Evolutionary conservation across 2,888 invertebrate genomes (phyloP).

Genomic region (Volucella bombylans): DNA sequence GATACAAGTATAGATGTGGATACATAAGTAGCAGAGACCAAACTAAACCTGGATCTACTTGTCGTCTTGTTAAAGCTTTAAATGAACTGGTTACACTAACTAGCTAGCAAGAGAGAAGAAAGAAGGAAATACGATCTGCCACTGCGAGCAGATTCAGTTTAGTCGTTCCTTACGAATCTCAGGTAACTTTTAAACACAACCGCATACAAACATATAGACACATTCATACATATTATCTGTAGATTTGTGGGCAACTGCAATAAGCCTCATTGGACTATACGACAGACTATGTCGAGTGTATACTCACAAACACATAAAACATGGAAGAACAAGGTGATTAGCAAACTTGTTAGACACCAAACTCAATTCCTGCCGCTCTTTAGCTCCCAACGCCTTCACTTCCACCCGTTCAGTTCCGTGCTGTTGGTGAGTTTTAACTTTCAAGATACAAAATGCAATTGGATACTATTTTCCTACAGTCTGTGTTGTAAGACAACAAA

Average conservation of each 20-base stretch:
- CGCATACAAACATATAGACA: background rate
- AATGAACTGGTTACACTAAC: slow-evolving; percentile 72
- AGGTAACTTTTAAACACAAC: slow-evolving; percentile 9
- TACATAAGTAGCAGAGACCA: slow-evolving; percentile 20
- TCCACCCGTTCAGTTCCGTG: slow-evolving; percentile 66
- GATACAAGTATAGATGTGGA: slow-evolving; percentile 7
- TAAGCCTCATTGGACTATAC: slow-evolving; percentile 25
- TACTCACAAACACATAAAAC: slow-evolving; percentile 53
- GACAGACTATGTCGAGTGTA: slow-evolving; percentile 13
- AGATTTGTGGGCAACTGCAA: slow-evolving; percentile 8
- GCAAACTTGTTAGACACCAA: slow-evolving; percentile 74
- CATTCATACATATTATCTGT: slow-evolving; percentile 8
- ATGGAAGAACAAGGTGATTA: slow-evolving; percentile 68
- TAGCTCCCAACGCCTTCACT: slow-evolving; percentile 62
- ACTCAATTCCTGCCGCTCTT: slow-evolving; percentile 61
- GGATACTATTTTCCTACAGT: slow-evolving; percentile 42
- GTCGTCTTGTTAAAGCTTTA: slow-evolving; percentile 67
- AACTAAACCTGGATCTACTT: slow-evolving; percentile 61
- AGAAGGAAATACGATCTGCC: slow-evolving; percentile 50
- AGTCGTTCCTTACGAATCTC: slow-evolving; percentile 50
- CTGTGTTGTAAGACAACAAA: background rate
- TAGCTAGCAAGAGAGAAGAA: slow-evolving; percentile 46
- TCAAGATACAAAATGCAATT: slow-evolving; percentile 64
- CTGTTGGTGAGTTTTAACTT: slow-evolving; percentile 41
- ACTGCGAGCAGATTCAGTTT: slow-evolving; percentile 39